Base-by-base conservation (phyloP, 1,140 invertebrate genomes). In the Dinothrombium tinctorium region DNA sequence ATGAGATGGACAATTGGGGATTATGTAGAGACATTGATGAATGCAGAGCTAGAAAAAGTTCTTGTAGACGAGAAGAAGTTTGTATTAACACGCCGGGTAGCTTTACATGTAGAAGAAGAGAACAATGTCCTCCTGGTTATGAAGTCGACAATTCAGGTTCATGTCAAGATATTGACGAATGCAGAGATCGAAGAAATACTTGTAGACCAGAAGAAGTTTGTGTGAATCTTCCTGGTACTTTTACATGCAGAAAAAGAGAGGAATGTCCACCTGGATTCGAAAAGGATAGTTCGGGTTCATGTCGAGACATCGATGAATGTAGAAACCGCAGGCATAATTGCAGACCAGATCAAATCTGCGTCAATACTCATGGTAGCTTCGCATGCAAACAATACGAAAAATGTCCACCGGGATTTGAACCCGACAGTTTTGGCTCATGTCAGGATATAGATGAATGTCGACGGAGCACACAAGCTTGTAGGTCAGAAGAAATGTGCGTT, bases 1-100 rank as follows among this genome's bases (percentile, higher is more conserved):
- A n/a, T n/a, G n/a, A n/a, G n/a, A n/a, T n/a, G n/a, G n/a, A n/a
- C n/a, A n/a, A n/a, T n/a, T n/a, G n/a, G n/a, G n/a, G n/a, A n/a
- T n/a, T n/a, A n/a, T n/a, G 50, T 56, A 15, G 49, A 80, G 89
- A 95, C 57, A 75, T 92, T 49, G 77, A 96, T 56, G 90, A 96
- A 59, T 98, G 90, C 53, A 48, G 58, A 0, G 59, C 80, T 1
- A 72, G 73, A 5, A 76, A 69, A 0, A 72, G 94, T 54, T 74
- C 79, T 50, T 96, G 90, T 53, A 69, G 71, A 0, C 51, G 63
- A 0, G 72, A 72, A 4, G 73, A 84, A 0, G 63, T 69, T 12
- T 90, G 84, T 56, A 64, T 76, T 4, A 95, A 95, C 54, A 70
- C 71, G 0, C 71, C 73, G 0, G 89, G 87, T 3, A 79, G 76